phyloP scores from a whole-genome alignment of 2,113 vertebrate species.

The Macaca fascicularis region DNA sequence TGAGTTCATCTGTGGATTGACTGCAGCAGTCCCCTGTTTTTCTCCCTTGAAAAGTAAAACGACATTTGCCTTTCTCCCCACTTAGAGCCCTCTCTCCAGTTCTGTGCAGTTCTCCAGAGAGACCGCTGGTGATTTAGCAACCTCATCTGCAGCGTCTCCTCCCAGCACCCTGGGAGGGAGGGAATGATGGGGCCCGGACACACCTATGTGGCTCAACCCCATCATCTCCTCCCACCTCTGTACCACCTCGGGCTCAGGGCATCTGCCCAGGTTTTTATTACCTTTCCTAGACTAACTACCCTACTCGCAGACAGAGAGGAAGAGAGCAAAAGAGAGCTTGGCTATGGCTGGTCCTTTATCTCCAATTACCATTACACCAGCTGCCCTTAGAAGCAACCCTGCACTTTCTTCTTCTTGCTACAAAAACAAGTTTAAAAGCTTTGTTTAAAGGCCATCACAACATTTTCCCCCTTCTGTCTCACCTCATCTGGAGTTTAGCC shows the following conservation, averaged over 20 bases:
- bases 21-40: not conserved
- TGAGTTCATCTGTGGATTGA: too few relatives aligned
- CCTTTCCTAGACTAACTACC: not conserved
- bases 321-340: not conserved
- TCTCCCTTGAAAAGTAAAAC: not conserved
- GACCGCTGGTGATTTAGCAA: fast-evolving
- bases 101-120: not conserved
- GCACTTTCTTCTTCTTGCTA: not conserved
- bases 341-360: not conserved
- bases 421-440: not conserved
- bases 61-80: not conserved
- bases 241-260: not conserved
- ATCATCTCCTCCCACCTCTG: not conserved
- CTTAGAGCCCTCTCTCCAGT: not conserved
- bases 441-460: not conserved
- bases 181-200: not conserved
- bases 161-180: not conserved
- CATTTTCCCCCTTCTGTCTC: not conserved
- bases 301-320: not conserved
- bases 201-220: not conserved
- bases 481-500: not conserved
- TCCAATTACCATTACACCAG: not conserved
- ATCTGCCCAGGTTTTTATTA: not conserved
- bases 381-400: not conserved
- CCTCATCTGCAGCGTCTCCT: not conserved